Base-by-base conservation (phyloP, 2,113 vertebrate species). In the Lethenteron camtschaticum region DNA sequence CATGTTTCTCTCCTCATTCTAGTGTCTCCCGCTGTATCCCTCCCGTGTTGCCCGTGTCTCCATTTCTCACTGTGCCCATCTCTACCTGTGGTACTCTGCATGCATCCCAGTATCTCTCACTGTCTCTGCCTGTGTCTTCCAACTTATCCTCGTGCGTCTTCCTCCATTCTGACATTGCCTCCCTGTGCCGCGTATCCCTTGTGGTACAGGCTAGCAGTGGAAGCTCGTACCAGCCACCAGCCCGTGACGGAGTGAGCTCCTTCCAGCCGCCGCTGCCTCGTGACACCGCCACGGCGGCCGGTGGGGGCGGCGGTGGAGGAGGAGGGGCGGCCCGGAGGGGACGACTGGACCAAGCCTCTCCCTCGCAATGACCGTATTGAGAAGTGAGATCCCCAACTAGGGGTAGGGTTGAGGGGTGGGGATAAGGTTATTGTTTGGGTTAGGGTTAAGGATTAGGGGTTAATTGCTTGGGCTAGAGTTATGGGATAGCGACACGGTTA, bases 321-420 rank as follows among this genome's bases (percentile, higher is more conserved):
- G 20, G 63, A 66, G 24, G 9, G 63, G n/a, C 9, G n/a, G 63
- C 10, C n/a, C n/a, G 63, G 24, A 16, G 10, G 11, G 9, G 63
- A n/a, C 10, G 63, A 66, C 24, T 66, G 63, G 63, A 16, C 63
- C 63, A 66, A 66, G 63, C 63, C 63, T 11, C 63, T 66, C 9
- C 63, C 63, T 24, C 63, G 63, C n/a, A 66, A 66, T 66, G 63
- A 66, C n/a, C 63, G 63, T 66, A n/a, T 66, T 66, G 63, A 66
- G 24, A 66, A 66, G 63, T 11, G 24, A 66, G 63, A 16, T n/a
- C 63, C n/a, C 24, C 63, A 66, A 9, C n/a, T 16, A 66, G 63
- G 9, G n/a, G 63, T 66, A 16, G n/a, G 63, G 24, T 24, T 24
- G 9, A n/a, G 9, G 9, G 63, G n/a, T 9, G 8, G 10, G 10